A percentile compares a stretch with the other conserved stretches of the same genome.
Evolutionary conservation across 2,113 vertebrate species (phyloP).

Genomic region (Grus americana): DNA sequence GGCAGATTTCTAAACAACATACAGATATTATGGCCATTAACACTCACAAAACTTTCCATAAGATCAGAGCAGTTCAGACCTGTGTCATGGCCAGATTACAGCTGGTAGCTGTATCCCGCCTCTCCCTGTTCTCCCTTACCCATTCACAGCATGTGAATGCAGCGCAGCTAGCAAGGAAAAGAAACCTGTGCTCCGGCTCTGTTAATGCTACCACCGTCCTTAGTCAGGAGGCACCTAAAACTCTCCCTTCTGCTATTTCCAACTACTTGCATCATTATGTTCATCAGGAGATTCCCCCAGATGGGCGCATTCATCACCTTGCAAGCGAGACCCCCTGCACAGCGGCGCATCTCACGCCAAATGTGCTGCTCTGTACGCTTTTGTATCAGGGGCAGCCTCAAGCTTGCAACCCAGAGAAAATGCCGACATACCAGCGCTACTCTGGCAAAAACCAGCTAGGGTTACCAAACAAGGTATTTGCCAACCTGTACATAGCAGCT

Average conservation of each 20-base stretch:
- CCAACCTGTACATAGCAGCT: background rate
- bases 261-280: background rate
- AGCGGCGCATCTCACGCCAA: too few relatives aligned
- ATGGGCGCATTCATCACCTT: background rate
- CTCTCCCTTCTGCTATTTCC: background rate
- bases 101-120: background rate
- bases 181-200: background rate
- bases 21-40: background rate
- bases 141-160: background rate
- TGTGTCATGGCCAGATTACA: background rate
- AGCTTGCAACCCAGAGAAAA: background rate
- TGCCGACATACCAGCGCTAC: background rate
- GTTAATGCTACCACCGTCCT: background rate
- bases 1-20: background rate
- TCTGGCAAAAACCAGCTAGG: background rate
- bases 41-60: background rate
- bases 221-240: background rate
- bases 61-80: background rate
- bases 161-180: background rate
- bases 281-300: background rate
- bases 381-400: background rate
- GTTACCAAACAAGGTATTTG: background rate
- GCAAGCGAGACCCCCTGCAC: background rate
- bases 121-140: background rate
- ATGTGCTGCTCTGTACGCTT: background rate